These are phyloP conservation scores for Mechanitis messenoides DNA, from an alignment of 2,888 invertebrate genomes.

Conservation along the genomic window DNA sequence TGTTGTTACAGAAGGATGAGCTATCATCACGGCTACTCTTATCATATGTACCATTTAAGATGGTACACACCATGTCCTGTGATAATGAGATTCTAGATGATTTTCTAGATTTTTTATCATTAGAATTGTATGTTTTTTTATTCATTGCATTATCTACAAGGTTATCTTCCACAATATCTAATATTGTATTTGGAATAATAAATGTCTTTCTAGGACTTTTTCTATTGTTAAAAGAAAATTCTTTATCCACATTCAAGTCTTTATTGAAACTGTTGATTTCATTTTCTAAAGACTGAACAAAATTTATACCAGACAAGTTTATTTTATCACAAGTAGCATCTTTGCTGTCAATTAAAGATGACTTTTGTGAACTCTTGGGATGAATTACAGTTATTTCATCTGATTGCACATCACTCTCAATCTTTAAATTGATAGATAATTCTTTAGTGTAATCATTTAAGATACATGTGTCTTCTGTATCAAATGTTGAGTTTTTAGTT, in stretches of 20 bases:
- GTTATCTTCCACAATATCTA: constrained; percentile 28
- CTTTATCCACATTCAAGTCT: constrained; percentile 23
- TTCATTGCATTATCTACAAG: constrained; percentile 25
- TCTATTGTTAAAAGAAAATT: constrained; percentile 10
- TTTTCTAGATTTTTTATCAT: constrained; percentile 18
- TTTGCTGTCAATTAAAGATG: constrained; percentile 1
- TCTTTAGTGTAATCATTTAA: background rate
- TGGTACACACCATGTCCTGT: constrained; percentile 3
- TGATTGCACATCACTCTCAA: background rate
- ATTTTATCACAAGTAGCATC: constrained; percentile 20
- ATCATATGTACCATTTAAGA: constrained; percentile 28
- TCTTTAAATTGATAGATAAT: background rate
- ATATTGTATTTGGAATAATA: constrained; percentile 25
- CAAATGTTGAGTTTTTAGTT: background rate
- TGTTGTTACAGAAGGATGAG: constrained; percentile 7
- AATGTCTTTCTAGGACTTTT: constrained; percentile 27
- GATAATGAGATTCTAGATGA: constrained; percentile 9
- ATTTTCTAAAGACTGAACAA: constrained; percentile 29
- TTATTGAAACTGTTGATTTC: constrained; percentile 17
- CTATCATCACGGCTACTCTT: constrained; percentile 15
- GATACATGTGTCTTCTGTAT: background rate
- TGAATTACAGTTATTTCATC: background rate
- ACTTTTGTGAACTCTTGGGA: constrained; percentile 1
- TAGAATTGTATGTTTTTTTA: constrained; percentile 12
- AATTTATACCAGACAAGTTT: constrained; percentile 6